These are phyloP conservation scores for Nesogale talazaci DNA, from an alignment of 2,113 vertebrate genomes.

Conservation along the genomic window DNA sequence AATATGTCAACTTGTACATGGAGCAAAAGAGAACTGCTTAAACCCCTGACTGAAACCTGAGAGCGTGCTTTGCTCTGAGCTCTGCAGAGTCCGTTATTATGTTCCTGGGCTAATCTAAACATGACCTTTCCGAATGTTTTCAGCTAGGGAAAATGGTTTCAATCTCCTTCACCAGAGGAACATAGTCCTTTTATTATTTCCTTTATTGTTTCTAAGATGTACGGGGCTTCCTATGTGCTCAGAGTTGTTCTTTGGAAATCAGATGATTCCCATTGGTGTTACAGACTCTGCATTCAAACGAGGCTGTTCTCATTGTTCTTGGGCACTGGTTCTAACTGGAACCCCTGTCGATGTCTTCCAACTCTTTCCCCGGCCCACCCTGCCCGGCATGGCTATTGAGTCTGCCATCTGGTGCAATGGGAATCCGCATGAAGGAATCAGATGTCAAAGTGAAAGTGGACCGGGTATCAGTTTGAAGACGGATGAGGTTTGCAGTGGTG, in stretches of 20 bases:
- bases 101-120: constrained; percentile 54
- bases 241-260: constrained; percentile 37
- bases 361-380: neutral
- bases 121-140: constrained; percentile 65
- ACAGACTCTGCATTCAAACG: neutral
- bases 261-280: neutral
- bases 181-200: constrained; percentile 59
- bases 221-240: constrained; percentile 41
- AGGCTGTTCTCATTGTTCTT: neutral
- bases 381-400: neutral
- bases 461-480: neutral
- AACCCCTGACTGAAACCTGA: neutral
- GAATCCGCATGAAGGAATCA: no score
- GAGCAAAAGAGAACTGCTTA: constrained; percentile 44
- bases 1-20: constrained; percentile 19
- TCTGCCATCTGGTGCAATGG: no score
- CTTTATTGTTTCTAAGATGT: constrained; percentile 58
- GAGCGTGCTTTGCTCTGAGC: neutral
- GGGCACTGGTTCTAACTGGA: neutral
- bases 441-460: no score
- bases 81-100: constrained; percentile 32
- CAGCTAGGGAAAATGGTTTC: constrained; percentile 65
- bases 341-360: neutral
- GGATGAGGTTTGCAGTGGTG: no score
- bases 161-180: constrained; percentile 65